Base-by-base conservation (phyloP, 2,888 invertebrate genomes). In the Leucophora obtusa region DNA sequence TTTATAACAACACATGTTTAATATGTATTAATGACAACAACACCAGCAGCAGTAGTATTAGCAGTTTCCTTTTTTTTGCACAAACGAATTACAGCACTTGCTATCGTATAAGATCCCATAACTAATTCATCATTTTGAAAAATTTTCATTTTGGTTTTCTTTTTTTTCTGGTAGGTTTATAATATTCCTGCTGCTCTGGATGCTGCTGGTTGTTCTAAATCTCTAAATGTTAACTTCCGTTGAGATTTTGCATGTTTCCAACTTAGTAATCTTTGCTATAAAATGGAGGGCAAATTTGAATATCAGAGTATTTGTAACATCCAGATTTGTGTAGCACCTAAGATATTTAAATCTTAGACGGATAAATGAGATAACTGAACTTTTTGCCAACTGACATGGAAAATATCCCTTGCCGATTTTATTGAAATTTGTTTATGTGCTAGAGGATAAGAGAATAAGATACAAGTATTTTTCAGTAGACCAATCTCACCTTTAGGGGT, bases 101-200 rank as follows among this genome's bases (percentile, higher is more conserved):
- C 43, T 38, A 38, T 4, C 14, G 17, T 6, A 35, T 43, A 35
- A 72, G 56, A 72, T 28, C 59, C 75, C 54, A 62, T 35, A 51
- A 75, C 56, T 63, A 75, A 75, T 75, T 69, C 75, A 75, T 75
- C 75, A 75, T 62, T 69, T 69, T 75, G 50, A 69, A 50, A 65
- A 58, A 65, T 58, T 43, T 63, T 21, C 18, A 17, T 47, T 21
- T 60, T 17, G 15, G 1, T 17, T 28, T 11, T 21, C 15, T 43
- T 63, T 35, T 58, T 21, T 69, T 58, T 28, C 15, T 47, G 11
- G 47, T 9, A 21, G 35, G 51, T 58, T 54, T 50, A 7, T 6
- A 28, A 28, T 28, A 54, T 65, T 58, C 24, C 9, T 62, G 70
- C 18, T 15, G 15, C 18, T 15, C 11, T 50, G 7, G 28, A 1